Conservation (phyloP, 2,797 vertebrate species). For the Crypturellus tataupa region DNA sequence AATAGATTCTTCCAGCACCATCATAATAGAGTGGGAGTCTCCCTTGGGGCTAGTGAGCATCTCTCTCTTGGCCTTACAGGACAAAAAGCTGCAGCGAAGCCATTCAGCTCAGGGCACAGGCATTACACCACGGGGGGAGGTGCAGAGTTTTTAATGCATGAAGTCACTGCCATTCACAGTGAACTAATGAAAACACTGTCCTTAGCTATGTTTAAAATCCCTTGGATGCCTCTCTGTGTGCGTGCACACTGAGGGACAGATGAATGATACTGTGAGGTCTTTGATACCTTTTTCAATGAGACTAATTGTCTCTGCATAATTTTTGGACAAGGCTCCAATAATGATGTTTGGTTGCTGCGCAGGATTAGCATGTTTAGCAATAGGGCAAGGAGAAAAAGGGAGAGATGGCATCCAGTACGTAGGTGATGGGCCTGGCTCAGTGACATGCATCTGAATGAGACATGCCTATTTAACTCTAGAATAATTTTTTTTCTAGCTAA, state of each 20-base stretch:
- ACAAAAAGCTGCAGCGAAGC: constrained; percentile 60
- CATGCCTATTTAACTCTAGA: constrained; percentile 70
- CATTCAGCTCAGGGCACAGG: constrained; percentile 51
- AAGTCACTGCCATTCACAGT: constrained; percentile 66
- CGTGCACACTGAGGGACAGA: constrained; percentile 14
- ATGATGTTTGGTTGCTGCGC: constrained; percentile 53
- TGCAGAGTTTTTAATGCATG: constrained; percentile 65
- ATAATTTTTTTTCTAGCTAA: constrained; percentile 70
- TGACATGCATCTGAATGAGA: constrained; percentile 72
- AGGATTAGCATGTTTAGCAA: constrained; percentile 68
- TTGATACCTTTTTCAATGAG: constrained; percentile 72
- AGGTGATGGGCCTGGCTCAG: constrained; percentile 51
- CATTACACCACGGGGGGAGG: constrained; percentile 64
- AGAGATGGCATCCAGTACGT: constrained; percentile 66
- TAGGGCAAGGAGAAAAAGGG: constrained; percentile 49
- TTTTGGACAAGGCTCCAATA: constrained; percentile 59
- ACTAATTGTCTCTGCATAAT: constrained; percentile 72
- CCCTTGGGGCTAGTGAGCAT: not conserved
- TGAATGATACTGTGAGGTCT: constrained; percentile 72
- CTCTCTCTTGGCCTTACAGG: constrained; percentile 22
- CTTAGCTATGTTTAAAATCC: constrained; percentile 64
- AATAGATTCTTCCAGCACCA: not conserved
- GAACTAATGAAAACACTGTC: constrained; percentile 66
- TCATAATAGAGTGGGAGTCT: not conserved
- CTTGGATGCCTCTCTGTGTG: constrained; percentile 44